Evolutionary conservation across 2,113 vertebrate species (phyloP).

Genomic region (Myotis brandtii): DNA sequence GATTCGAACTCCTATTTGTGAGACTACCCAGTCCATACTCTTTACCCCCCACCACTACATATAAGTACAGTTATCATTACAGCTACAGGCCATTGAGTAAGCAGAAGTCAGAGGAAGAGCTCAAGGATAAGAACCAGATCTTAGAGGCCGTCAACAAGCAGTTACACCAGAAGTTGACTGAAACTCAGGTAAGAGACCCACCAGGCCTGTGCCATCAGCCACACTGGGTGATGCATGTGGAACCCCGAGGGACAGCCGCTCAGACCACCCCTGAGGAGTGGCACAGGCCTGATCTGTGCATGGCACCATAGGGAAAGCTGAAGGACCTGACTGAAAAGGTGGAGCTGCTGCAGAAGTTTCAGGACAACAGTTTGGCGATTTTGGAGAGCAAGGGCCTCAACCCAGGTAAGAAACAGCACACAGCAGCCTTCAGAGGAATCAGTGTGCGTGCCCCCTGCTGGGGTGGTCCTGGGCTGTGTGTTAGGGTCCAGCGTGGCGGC

Average conservation of each 20-base stretch:
- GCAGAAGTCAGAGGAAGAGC: constrained; percentile 83
- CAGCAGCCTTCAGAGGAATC: neutral
- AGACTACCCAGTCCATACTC: neutral
- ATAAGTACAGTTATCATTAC: neutral
- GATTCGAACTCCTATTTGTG: neutral
- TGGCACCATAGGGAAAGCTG: constrained; percentile 71
- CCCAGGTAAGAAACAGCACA: constrained; percentile 80
- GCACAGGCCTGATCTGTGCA: neutral
- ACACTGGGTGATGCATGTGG: neutral
- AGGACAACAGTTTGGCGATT: constrained; percentile 83
- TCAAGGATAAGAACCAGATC: constrained; percentile 84
- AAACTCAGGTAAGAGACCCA: constrained; percentile 80
- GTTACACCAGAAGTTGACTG: constrained; percentile 79
- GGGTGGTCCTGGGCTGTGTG: no score
- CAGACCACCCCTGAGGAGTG: neutral
- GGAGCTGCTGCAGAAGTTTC: constrained; percentile 83
- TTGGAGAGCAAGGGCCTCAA: constrained; percentile 83
- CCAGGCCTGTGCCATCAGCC: neutral
- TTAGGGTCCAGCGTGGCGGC: neutral
- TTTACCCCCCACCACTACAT: neutral
- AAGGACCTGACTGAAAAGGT: constrained; percentile 83
- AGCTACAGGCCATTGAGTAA: constrained; percentile 77
- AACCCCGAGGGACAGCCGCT: neutral
- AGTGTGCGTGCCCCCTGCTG: neutral
- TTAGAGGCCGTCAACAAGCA: constrained; percentile 84